Conservation (phyloP, 2,113 vertebrate species). For the Aspiorhynchus laticeps region DNA sequence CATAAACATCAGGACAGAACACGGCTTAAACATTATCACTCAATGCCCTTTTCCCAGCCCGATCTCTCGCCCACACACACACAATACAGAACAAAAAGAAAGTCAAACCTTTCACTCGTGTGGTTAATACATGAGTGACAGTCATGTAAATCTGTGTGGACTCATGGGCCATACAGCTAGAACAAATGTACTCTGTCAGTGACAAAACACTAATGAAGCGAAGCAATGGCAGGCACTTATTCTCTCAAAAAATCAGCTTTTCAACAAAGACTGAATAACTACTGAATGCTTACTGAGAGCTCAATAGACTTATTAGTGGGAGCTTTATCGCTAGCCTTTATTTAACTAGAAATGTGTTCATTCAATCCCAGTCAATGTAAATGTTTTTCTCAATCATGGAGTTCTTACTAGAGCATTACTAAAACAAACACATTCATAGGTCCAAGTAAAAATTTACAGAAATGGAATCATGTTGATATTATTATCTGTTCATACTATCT, state of each 20-base stretch:
- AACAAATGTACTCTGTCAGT: conserved; percentile 20
- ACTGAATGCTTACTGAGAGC: not conserved
- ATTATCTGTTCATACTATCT: not conserved
- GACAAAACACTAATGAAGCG: not conserved
- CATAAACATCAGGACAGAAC: not conserved
- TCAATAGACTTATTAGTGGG: not conserved
- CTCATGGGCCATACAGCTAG: not conserved
- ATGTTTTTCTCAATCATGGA: not conserved
- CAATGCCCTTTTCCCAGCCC: not conserved
- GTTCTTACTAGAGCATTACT: not conserved
- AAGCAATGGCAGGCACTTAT: not conserved
- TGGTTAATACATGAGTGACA: conserved; percentile 28
- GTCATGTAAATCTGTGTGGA: conserved; percentile 26
- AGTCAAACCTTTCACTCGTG: conserved; percentile 34
- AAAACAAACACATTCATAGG: not conserved
- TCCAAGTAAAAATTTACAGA: not conserved
- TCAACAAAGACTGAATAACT: not conserved
- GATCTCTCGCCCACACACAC: not conserved
- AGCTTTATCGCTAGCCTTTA: not conserved
- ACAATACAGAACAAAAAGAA: conserved; percentile 3
- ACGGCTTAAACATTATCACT: conserved; percentile 5
- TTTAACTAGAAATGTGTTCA: not conserved
- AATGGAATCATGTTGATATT: not conserved
- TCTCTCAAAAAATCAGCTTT: not conserved
- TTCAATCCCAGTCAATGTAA: not conserved